Conservation (phyloP, 2,888 invertebrate species). For the Calameuta pallipes region DNA sequence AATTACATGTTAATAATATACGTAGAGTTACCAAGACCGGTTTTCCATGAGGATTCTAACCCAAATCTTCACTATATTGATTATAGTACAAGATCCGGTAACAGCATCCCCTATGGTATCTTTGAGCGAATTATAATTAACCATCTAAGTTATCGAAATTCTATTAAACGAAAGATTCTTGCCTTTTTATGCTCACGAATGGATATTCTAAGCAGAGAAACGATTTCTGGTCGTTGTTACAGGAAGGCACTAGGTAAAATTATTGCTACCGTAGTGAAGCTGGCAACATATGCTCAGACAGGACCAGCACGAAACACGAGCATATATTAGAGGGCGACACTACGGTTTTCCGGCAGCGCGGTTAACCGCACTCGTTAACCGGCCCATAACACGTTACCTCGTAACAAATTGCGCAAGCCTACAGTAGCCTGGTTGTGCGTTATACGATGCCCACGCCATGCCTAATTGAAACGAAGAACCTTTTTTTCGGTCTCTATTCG, state of each 20-base stretch:
- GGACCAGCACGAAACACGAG: constrained; percentile 43
- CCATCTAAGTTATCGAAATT: neutral
- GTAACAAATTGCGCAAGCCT: constrained; percentile 40
- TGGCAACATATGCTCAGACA: constrained; percentile 65
- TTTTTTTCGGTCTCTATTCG: neutral
- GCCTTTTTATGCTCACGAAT: neutral
- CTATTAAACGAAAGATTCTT: neutral
- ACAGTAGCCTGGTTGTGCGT: neutral
- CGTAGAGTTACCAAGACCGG: constrained; percentile 40
- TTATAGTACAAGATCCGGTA: neutral
- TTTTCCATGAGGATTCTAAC: constrained; percentile 2
- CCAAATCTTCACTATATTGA: neutral
- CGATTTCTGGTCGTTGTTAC: neutral
- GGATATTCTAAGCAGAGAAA: neutral
- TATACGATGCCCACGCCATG: neutral
- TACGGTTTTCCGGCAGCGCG: constrained; percentile 61
- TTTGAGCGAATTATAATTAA: neutral
- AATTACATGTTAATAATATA: constrained; percentile 66
- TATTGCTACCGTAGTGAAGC: constrained; percentile 37
- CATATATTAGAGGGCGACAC: constrained; percentile 62
- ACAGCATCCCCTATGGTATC: neutral
- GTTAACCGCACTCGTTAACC: constrained; percentile 67
- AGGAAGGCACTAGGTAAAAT: neutral
- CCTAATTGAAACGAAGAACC: neutral
- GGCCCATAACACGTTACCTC: constrained; percentile 60